Evolutionary conservation across 1,140 invertebrate species (phyloP), one percentile per base, ranked within the genome.

Genomic region (Meloidogyne exigua): DNA sequence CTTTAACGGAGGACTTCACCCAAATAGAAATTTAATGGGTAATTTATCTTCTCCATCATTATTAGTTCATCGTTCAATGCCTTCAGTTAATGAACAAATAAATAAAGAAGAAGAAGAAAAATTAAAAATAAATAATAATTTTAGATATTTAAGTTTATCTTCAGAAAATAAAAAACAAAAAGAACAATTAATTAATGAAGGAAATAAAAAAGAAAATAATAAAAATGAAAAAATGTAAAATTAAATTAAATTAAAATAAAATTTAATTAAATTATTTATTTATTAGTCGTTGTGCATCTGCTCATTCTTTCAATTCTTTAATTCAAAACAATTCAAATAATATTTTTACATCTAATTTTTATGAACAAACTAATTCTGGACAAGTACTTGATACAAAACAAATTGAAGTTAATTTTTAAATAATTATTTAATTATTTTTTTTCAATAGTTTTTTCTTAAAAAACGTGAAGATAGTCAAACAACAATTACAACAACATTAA

Each of bases 11-110:
- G 28, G 49, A n/a, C 49, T 57, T 57, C 49, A 57, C n/a, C 49
- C 49, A 57, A 57, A 57, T 57, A 4, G 49, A 57, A 57, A 70
- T 32, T 62, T 23, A 21, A 73, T 73, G 71, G 71, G 71, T 32
- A 73, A 73, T 63, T 63, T 57, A 65, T 7, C 70, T 2, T 9
- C 36, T 9, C 10, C 32, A 2, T 57, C 23, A 13, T 63, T 73
- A 65, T n/a, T n/a, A n/a, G n/a, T n/a, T n/a, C 39, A 49, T 21
- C 71, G 71, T n/a, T 73, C 71, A 23, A 73, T 73, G 71, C 71
- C 71, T 13, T 57, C 71, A n/a, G 21, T 73, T 36, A 73, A 73
- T 63, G 21, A 25, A 57, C 7, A n/a, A n/a, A 57, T 9, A n/a
- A 57, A 57, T n/a, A 9, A 57, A n/a, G n/a, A 57, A 57, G n/a